phyloP scores from a whole-genome alignment of 37 sponge, comb jelly and placozoan genomes.

The Chondrilla cf. caribensis region DNA sequence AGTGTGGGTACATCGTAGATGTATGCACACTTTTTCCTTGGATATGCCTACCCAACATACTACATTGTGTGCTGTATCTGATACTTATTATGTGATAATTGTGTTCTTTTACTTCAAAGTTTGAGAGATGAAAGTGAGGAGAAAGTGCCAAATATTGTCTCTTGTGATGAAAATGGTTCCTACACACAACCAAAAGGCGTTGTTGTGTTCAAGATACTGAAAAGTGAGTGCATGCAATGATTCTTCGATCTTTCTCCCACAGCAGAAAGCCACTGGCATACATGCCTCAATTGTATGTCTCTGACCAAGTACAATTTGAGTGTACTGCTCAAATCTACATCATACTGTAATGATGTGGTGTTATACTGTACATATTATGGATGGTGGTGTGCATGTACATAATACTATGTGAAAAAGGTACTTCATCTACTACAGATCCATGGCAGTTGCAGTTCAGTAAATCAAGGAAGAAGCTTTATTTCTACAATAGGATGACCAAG shows the following conservation, averaged over 20 bases:
- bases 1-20: too few relatives aligned
- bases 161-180: background rate
- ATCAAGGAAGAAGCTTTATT: constrained; percentile 38
- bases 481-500: constrained; percentile 41
- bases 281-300: too few relatives aligned
- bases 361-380: background rate
- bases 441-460: constrained; percentile 73
- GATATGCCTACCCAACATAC: too few relatives aligned
- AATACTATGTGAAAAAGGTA: too few relatives aligned
- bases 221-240: constrained; percentile 28
- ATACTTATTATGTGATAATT: too few relatives aligned
- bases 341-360: background rate
- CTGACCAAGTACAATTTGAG: background rate
- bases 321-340: background rate
- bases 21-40: too few relatives aligned
- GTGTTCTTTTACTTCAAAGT: background rate
- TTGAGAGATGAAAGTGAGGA: background rate
- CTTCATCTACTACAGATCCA: constrained; percentile 76
- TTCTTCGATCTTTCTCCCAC: background rate
- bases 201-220: constrained; percentile 47
- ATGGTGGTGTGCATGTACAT: too few relatives aligned
- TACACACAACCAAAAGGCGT: constrained; percentile 47
- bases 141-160: background rate
- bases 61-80: too few relatives aligned
- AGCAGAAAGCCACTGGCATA: too few relatives aligned